Evolutionary conservation across 2,113 vertebrate genomes (phyloP).

Genomic region (Toxostoma redivivum): DNA sequence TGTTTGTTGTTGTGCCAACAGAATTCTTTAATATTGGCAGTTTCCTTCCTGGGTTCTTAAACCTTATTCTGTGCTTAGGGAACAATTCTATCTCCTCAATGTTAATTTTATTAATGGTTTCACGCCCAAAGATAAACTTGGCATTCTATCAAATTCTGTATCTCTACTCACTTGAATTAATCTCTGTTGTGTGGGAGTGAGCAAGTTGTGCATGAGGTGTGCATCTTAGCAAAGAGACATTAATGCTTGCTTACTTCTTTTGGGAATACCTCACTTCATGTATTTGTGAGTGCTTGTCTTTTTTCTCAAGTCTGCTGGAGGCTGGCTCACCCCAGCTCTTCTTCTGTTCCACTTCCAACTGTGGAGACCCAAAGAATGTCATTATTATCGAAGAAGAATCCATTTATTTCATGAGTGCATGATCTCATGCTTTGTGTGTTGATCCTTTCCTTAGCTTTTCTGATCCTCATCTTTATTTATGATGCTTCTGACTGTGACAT

Average conservation of each 20-base stretch:
- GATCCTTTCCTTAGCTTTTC: neutral
- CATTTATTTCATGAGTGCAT: neutral
- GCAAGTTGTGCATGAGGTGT: neutral
- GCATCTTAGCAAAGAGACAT: neutral
- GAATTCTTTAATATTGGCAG: neutral
- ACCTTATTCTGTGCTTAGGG: neutral
- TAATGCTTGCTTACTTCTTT: neutral
- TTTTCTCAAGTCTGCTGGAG: neutral
- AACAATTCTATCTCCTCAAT: neutral
- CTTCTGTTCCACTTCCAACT: neutral
- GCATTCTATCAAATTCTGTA: neutral
- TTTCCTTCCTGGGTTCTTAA: neutral
- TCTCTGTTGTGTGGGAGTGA: neutral
- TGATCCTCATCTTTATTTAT: neutral
- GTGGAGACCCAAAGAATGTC: neutral
- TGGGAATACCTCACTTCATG: neutral
- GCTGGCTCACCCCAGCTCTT: neutral
- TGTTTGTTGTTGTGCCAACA: neutral
- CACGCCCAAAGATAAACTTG: neutral
- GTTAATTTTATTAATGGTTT: neutral
- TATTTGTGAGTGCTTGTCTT: neutral
- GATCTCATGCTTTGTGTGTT: neutral
- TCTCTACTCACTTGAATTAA: neutral
- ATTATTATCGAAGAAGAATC: neutral
- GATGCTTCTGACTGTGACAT: neutral